Evolutionary conservation across 2,113 vertebrate species (phyloP), one percentile per base, ranked within the genome.

Genomic region (Pipra filicauda): DNA sequence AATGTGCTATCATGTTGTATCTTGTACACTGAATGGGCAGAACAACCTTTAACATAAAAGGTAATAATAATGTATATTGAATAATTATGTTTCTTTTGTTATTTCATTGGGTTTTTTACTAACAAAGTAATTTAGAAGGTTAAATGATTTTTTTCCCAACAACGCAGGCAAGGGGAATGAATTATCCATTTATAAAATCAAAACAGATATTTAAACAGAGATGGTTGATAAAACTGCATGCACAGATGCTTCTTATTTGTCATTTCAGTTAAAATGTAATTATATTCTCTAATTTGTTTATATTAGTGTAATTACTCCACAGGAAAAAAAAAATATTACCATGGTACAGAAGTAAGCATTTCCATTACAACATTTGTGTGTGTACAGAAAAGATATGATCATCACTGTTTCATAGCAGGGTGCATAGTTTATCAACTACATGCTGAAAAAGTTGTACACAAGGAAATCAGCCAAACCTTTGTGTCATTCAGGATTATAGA

Each of bases 201-300:
- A 95, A 97, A 88, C 48, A 75, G 85, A 94, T 44, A 69, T 84
- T 95, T 93, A 95, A 87, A 76, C 85, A 74, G 88, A 70, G 43
- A 79, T 92, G 93, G 93, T 96, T 82, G 91, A 91, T 96, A 65
- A 94, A 91, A 67, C 94, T 54, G 70, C 91, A 76, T 81, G 74
- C 66, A 96, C 84, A 91, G 79, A 74, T 95, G 95, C n/a, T 94
- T 79, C 75, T 72, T 95, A 89, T 88, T 96, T 97, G 94, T 91
- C 49, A 64, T 93, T 96, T 96, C 92, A 89, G 80, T 96, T 96
- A 80, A 97, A 95, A 95, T 66, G 51, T 71, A 94, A 90, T 95
- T 97, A 88, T 95, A 85, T 67, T 94, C 93, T 88, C 82, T 91
- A 88, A 91, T 96, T 91, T 92, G 79, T 95, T 95, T 95, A 82